phyloP scores from a whole-genome alignment of 1,140 invertebrate species.

The Drosophila carrolli region DNA sequence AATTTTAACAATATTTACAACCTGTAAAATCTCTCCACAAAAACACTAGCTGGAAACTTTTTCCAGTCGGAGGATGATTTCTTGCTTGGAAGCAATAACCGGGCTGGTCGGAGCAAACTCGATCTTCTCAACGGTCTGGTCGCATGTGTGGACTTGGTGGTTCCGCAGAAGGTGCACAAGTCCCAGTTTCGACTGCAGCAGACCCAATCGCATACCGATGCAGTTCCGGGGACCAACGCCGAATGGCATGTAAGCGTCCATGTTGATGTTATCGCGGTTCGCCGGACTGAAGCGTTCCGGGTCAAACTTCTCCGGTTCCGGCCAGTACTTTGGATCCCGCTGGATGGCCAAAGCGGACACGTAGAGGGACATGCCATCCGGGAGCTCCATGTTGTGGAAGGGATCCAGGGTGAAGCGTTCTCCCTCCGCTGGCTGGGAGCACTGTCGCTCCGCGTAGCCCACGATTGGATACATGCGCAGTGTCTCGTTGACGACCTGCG shows the following conservation, averaged over 20 bases:
- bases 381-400: slow-evolving; percentile 42
- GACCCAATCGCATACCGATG: slow-evolving; percentile 87
- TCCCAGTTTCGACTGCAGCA: slow-evolving; percentile 69
- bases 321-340: slow-evolving; percentile 86
- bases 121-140: slow-evolving; percentile 42
- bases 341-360: slow-evolving; percentile 65
- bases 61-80: slow-evolving; percentile 43
- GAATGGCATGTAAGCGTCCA: slow-evolving; percentile 87
- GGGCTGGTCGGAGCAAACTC: slow-evolving; percentile 14
- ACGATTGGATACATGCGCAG: slow-evolving; percentile 74
- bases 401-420: slow-evolving; percentile 65
- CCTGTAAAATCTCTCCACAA: not conserved
- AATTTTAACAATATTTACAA: not conserved
- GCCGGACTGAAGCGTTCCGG: slow-evolving; percentile 88
- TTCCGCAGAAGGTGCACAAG: slow-evolving; percentile 67
- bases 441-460: slow-evolving; percentile 65
- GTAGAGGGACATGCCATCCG: slow-evolving; percentile 63
- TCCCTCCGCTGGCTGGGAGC: slow-evolving; percentile 45
- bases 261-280: slow-evolving; percentile 85
- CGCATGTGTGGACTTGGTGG: slow-evolving; percentile 53
- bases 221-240: slow-evolving; percentile 91
- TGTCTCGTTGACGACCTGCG: slow-evolving; percentile 86
- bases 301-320: slow-evolving; percentile 88
- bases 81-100: slow-evolving; percentile 39
- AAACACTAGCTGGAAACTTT: slow-evolving; percentile 8